Conservation (phyloP, 1,140 invertebrate species). For the Penaeus vannamei region DNA sequence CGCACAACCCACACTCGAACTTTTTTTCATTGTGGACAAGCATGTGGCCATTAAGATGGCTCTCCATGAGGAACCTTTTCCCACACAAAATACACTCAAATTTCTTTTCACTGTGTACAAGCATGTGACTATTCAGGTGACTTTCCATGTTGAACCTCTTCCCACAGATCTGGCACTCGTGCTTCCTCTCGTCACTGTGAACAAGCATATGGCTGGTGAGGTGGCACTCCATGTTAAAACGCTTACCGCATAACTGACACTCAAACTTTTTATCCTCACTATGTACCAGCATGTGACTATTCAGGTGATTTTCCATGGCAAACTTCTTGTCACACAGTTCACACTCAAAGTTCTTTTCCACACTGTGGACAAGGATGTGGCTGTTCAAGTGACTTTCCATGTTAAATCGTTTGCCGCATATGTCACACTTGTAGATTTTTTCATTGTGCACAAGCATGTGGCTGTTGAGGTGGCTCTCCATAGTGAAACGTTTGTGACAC, state of each 20-base stretch:
- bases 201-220: slow-evolving; percentile 13
- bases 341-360: slow-evolving; percentile 8
- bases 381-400: slow-evolving; percentile 8
- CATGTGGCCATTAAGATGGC: too few relatives aligned
- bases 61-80: too few relatives aligned
- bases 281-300: background rate
- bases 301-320: background rate
- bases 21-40: too few relatives aligned
- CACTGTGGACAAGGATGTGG: background rate
- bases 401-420: background rate
- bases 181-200: slow-evolving; percentile 9
- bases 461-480: background rate
- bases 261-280: slow-evolving; percentile 22
- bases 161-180: slow-evolving; percentile 14
- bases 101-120: background rate
- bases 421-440: slow-evolving; percentile 2
- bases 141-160: background rate
- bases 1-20: too few relatives aligned
- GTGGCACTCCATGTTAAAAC: background rate
- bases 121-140: background rate
- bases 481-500: background rate
- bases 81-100: background rate
- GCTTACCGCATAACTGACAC: slow-evolving; percentile 20
- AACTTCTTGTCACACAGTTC: slow-evolving; percentile 9
- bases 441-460: slow-evolving; percentile 16